Base-by-base conservation (phyloP, 2,797 vertebrate genomes). In the Pipistrellus nathusii region DNA sequence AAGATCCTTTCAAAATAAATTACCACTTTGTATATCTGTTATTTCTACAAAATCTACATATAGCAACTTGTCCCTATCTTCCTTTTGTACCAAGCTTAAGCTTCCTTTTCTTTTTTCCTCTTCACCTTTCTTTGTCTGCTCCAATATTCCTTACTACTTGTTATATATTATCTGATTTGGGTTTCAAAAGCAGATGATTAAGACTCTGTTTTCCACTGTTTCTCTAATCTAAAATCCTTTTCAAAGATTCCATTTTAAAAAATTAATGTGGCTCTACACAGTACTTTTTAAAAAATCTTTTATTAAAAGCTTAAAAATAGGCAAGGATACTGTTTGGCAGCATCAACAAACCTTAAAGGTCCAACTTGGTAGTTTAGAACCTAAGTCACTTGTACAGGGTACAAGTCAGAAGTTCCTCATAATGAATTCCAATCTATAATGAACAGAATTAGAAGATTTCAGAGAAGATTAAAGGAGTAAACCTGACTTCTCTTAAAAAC, bases 71-170 rank as follows among this genome's bases (percentile, higher is more conserved):
- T 23, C 41, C 55, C 59, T 57, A 87, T 69, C 25, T 73, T 75
- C 53, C 25, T 90, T 90, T 48, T 48, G 85, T 15, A 89, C 92
- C 73, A 91, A 80, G 8, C 76, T 87, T 93, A 91, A 71, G 6
- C 71, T 90, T 95, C 86, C 30, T 86, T 94, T 91, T 86, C 57
- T 59, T 83, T 77, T 85, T 68, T 85, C 55, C 87, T 88, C 35
- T 87, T 85, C 83, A 94, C 87, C 38, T 75, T 95, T 66, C 35
- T 89, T 88, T 88, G 38, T 2, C n/a, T 85, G 20, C 18, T 57
- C 27, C 71, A 86, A 38, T 90, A 93, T 69, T 93, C 85, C 48
- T 46, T 64, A 86, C 69, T 80, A 82, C 48, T 92, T 73, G 13
- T 57, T 91, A 82, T 8, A 73, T 48, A 84, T 35, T 86, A 46